A percentile compares a stretch with the other conserved stretches of the same genome.
Conservation (phyloP, 2,113 vertebrate species). For the Plotosus lineatus region DNA sequence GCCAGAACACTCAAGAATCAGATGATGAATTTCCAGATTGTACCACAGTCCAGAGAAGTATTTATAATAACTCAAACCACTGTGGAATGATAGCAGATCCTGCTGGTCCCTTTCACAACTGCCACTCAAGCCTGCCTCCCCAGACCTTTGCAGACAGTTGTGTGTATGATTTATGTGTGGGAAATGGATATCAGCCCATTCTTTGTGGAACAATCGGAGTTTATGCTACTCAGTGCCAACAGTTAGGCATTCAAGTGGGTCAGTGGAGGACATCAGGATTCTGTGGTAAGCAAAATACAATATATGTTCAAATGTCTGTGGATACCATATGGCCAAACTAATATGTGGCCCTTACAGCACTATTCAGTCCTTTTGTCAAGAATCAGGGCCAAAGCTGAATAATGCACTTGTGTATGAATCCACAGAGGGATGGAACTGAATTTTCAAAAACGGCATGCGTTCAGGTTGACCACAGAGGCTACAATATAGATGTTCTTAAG, state of each 20-base stretch:
- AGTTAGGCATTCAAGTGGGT: slow-evolving; percentile 42
- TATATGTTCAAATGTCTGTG: neutral
- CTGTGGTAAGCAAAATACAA: slow-evolving; percentile 57
- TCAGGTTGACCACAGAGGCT: too few relatives aligned
- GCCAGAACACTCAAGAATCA: slow-evolving; percentile 29
- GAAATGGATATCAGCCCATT: slow-evolving; percentile 57
- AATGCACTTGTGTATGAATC: too few relatives aligned
- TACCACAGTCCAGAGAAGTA: slow-evolving; percentile 8
- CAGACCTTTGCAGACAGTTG: slow-evolving; percentile 58
- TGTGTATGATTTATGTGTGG: slow-evolving; percentile 62
- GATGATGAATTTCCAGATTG: slow-evolving; percentile 58
- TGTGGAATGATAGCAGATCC: slow-evolving; percentile 58
- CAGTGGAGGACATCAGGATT: slow-evolving; percentile 62
- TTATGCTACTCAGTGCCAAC: slow-evolving; percentile 65
- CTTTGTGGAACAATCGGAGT: slow-evolving; percentile 62
- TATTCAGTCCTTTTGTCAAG: too few relatives aligned
- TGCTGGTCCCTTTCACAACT: slow-evolving; percentile 62
- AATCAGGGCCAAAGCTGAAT: too few relatives aligned
- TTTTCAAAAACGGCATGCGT: too few relatives aligned
- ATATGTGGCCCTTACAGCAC: too few relatives aligned
- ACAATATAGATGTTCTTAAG: too few relatives aligned
- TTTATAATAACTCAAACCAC: slow-evolving; percentile 46
- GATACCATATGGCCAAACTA: too few relatives aligned
- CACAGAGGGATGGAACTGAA: too few relatives aligned
- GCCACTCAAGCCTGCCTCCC: slow-evolving; percentile 47